phyloP scores from a whole-genome alignment of 2,888 invertebrate genomes.

The Dermolepida albohirtum region DNA sequence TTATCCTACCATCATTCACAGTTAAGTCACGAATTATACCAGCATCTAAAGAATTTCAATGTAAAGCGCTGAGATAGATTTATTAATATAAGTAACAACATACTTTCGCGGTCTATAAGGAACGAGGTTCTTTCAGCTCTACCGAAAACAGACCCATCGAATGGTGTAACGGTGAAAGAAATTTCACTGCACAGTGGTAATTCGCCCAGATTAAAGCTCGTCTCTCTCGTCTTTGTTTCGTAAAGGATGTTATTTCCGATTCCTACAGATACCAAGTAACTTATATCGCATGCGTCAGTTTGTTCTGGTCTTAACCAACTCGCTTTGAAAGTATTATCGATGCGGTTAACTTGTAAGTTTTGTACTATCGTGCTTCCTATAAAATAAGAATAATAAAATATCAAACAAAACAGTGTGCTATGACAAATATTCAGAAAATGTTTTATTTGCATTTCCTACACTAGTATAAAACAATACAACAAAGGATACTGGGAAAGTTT shows the following conservation, averaged over 20 bases:
- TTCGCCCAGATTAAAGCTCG: background rate
- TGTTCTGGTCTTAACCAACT: constrained; percentile 5
- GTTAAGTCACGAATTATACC: constrained; percentile 2
- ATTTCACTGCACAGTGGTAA: background rate
- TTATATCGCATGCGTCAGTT: background rate
- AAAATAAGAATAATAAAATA: background rate
- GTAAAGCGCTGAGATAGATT: background rate
- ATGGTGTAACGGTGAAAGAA: constrained; percentile 9
- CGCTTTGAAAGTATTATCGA: background rate
- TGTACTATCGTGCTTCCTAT: background rate
- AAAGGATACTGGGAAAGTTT: no score
- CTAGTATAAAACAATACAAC: no score
- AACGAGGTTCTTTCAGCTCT: background rate
- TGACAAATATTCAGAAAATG: no score
- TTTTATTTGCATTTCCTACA: no score
- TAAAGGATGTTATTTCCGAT: background rate
- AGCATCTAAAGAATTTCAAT: background rate
- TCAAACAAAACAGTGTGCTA: no score
- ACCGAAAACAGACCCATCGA: constrained; percentile 6
- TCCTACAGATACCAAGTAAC: background rate
- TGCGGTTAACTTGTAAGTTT: background rate
- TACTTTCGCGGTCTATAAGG: background rate
- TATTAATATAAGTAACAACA: background rate
- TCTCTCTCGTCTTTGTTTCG: background rate
- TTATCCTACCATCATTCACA: constrained; percentile 12